phyloP scores from a whole-genome alignment of 2,888 invertebrate species.

The Drosophila neotestacea region DNA sequence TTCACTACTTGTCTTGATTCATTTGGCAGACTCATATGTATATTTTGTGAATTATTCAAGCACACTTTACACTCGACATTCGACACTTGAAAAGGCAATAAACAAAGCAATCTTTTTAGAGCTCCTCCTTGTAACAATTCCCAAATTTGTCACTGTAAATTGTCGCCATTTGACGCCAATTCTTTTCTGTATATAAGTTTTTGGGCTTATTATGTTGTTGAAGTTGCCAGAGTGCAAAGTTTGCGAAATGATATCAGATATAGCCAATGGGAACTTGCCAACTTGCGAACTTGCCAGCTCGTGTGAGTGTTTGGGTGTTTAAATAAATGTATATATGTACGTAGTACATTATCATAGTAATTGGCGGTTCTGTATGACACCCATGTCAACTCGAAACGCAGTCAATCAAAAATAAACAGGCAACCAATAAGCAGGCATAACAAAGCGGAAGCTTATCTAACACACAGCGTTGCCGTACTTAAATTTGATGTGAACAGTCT shows the following conservation, averaged over 20 bases:
- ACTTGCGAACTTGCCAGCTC: constrained; percentile 7
- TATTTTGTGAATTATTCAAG: constrained; percentile 2
- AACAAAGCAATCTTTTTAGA: constrained; percentile 20
- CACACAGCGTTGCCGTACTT: constrained; percentile 31
- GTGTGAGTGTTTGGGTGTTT: constrained; percentile 22
- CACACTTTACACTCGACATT: neutral
- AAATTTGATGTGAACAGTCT: constrained; percentile 33
- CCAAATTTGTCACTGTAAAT: constrained; percentile 76
- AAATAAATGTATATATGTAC: constrained; percentile 29
- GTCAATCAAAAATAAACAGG: constrained; percentile 78
- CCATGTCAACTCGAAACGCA: constrained; percentile 55
- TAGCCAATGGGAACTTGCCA: constrained; percentile 45
- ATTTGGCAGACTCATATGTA: neutral
- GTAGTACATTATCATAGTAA: constrained; percentile 59
- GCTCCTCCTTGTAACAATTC: constrained; percentile 29
- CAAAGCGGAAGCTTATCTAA: constrained; percentile 75
- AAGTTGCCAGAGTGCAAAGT: constrained; percentile 50
- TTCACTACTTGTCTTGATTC: constrained; percentile 1
- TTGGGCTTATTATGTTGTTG: constrained; percentile 32
- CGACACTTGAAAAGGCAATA: constrained; percentile 30
- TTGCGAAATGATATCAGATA: constrained; percentile 56
- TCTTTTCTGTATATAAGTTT: constrained; percentile 24
- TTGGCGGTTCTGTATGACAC: constrained; percentile 58
- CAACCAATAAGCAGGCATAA: constrained; percentile 54
- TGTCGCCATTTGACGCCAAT: constrained; percentile 66